These are phyloP conservation scores for Phylloscopus collybita DNA, from an alignment of 2,797 vertebrate genomes.

Conservation along the genomic window DNA sequence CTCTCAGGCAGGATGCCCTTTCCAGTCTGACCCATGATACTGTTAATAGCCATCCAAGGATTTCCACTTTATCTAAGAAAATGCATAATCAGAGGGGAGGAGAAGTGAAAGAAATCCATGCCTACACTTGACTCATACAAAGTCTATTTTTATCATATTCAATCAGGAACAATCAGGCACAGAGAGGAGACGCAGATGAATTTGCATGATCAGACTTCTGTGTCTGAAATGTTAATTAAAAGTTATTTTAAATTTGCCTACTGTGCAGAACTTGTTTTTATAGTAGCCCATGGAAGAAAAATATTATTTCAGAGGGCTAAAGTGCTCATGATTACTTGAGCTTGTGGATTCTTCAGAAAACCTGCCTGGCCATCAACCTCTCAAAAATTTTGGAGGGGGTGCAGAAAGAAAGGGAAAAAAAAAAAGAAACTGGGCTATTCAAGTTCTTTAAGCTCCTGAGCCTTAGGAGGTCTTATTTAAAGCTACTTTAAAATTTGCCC, in stretches of 20 bases:
- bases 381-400: background rate
- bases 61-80: constrained; percentile 55
- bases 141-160: constrained; percentile 72
- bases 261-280: constrained; percentile 68
- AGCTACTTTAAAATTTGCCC: constrained; percentile 73
- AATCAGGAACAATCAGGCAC: constrained; percentile 77
- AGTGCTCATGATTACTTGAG: constrained; percentile 58
- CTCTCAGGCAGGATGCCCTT: background rate
- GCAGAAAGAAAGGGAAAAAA: background rate
- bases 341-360: constrained; percentile 40
- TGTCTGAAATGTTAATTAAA: constrained; percentile 76
- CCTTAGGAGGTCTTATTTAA: constrained; percentile 70
- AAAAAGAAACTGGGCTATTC: constrained; percentile 24
- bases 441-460: constrained; percentile 60
- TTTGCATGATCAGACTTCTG: constrained; percentile 71
- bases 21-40: background rate
- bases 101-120: constrained; percentile 56
- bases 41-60: constrained; percentile 11
- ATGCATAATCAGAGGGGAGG: constrained; percentile 63
- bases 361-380: constrained; percentile 56
- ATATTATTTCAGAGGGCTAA: constrained; percentile 55
- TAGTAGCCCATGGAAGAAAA: constrained; percentile 52
- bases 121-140: constrained; percentile 17
- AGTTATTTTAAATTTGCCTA: constrained; percentile 69
- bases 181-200: constrained; percentile 64